Evolutionary conservation across 2,113 vertebrate genomes (phyloP).

Genomic region (Miniopterus natalensis): DNA sequence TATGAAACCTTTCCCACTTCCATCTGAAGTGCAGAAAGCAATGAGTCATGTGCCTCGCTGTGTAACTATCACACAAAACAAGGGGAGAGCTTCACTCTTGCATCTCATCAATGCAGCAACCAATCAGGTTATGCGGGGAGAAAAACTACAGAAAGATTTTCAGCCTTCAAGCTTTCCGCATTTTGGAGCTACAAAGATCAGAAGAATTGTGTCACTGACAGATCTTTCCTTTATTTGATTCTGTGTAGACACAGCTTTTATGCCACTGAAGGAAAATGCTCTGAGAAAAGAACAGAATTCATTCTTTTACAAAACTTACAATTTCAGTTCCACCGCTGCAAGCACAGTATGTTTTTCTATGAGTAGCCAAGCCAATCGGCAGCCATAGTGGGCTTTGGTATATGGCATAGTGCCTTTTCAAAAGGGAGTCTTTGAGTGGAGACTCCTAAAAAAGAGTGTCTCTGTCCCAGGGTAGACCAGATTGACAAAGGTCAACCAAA

Average conservation of each 20-base stretch:
- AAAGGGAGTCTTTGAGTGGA: not conserved
- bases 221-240: not conserved
- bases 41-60: not conserved
- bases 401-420: not conserved
- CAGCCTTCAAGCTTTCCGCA: not conserved
- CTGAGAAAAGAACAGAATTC: not conserved
- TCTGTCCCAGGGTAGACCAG: not conserved
- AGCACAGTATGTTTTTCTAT: not conserved
- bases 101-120: not conserved
- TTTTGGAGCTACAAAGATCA: not conserved
- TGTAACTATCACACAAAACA: not conserved
- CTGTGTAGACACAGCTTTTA: not conserved
- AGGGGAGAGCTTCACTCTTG: not conserved
- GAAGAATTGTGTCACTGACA: not conserved
- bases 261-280: not conserved
- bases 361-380: not conserved
- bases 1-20: not conserved
- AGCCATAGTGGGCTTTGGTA: not conserved
- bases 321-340: not conserved
- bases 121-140: not conserved
- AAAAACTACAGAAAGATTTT: not conserved
- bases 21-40: not conserved
- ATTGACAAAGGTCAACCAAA: not conserved
- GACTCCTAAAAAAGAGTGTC: not conserved
- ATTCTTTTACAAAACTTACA: not conserved